Evolutionary conservation across 2,113 vertebrate species (phyloP), one percentile per base, ranked within the genome.

Genomic region (Hyperopisus bebe): DNA sequence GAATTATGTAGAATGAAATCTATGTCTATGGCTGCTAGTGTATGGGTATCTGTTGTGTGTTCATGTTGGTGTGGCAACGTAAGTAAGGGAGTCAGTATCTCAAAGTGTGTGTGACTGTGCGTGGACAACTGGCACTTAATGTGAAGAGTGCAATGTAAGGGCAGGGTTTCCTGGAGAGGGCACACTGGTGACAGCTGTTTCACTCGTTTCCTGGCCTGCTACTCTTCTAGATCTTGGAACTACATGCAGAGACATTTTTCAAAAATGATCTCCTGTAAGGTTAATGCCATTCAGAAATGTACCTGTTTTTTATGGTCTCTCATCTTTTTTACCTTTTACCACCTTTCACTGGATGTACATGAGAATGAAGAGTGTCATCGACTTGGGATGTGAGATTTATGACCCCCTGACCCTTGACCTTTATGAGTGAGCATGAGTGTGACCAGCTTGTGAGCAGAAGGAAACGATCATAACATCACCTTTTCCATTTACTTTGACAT

Each of bases 231-330:
- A 10, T 21, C 50, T 15, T 48, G 17, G 70, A 48, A 51, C 19
- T 24, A 55, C 74, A 82, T 80, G 35, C 17, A 74, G 90, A 88
- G 24, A 80, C 89, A 91, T 90, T 92, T 92, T 94, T 95, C 94
- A 92, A 91, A 93, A 95, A 94, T 91, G 89, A 91, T 91, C 94
- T 92, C 92, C 92, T 92, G 90, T 92, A 92, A 91, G 91, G 92
- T 92, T 92, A 92, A 91, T 93, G 94, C 93, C 93, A 92, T 91
- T 48, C 70, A 87, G 42, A 84, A 80, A 35, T 21, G 88, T 44
- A 85, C 84, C 5, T 39, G 53, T 15, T 44, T 82, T 90, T 62
- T 87, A 35, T 39, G 62, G 44, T 21, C n/a, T 42, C 44, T 87
- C 13, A 86, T 51, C 66, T 13, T 85, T 5, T 21, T 35, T 42